phyloP scores from a whole-genome alignment of 2,888 invertebrate genomes.

The Ramazzottius varieornatus region DNA sequence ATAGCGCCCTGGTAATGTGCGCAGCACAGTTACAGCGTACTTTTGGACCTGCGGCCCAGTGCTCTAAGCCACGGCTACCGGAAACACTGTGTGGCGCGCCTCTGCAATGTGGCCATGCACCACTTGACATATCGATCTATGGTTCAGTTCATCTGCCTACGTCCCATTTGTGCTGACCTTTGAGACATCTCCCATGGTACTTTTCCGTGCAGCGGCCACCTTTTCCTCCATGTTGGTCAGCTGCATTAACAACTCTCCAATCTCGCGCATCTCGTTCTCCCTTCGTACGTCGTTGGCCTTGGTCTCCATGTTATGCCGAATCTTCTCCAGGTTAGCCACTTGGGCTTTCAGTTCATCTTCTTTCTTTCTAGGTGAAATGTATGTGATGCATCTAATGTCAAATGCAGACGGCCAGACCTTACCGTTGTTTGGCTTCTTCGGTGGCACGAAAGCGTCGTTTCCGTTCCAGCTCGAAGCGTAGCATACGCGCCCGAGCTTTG shows the following conservation, averaged over 20 bases:
- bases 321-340: background rate
- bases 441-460: background rate
- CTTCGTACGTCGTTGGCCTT: background rate
- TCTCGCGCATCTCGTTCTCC: background rate
- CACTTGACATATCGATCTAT: too few species aligned
- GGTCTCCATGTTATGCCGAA: background rate
- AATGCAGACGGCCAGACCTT: background rate
- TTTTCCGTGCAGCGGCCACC: background rate
- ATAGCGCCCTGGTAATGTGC: too few species aligned
- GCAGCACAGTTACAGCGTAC: too few species aligned
- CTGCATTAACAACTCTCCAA: background rate
- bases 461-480: background rate
- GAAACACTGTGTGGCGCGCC: too few species aligned
- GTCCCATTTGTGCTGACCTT: too few species aligned
- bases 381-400: background rate
- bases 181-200: background rate
- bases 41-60: too few species aligned
- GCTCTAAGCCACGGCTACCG: too few species aligned
- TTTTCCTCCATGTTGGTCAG: background rate
- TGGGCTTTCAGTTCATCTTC: background rate
- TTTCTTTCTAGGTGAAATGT: background rate
- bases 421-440: background rate
- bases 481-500: background rate
- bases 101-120: too few species aligned
- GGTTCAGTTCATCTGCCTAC: too few species aligned